Percentiles rank a stretch among this genome's conserved stretches.
Evolutionary conservation across 2,888 invertebrate species (phyloP).

Genomic region (Mimas tiliae): DNA sequence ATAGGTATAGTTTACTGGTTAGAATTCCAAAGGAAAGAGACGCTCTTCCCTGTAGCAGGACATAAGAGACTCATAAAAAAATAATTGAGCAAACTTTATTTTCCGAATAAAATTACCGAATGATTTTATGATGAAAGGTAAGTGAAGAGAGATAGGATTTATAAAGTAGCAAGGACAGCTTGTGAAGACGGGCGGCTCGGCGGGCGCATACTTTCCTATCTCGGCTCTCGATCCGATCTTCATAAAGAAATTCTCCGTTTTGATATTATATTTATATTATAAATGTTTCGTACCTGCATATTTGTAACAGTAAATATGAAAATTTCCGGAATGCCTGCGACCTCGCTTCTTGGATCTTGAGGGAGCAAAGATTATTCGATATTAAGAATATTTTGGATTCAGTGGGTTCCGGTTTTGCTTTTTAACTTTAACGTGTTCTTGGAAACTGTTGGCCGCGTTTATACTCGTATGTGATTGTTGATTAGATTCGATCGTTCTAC

Average conservation of each 20-base stretch:
- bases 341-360: constrained; percentile 69
- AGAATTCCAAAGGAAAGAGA: no score
- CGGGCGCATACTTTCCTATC: constrained; percentile 78
- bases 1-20: no score
- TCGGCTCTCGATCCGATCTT: constrained; percentile 79
- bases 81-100: neutral
- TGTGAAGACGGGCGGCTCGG: constrained; percentile 57
- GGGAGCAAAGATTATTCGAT: constrained; percentile 74
- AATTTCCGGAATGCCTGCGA: constrained; percentile 82
- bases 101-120: neutral
- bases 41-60: no score
- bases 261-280: constrained; percentile 85
- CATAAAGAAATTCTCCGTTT: constrained; percentile 85
- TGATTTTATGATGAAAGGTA: constrained; percentile 27
- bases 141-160: constrained; percentile 49
- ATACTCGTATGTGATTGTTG: constrained; percentile 15
- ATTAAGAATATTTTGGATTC: constrained; percentile 71
- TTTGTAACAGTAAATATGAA: constrained; percentile 85
- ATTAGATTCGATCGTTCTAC: constrained; percentile 4
- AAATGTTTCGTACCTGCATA: constrained; percentile 85
- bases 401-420: constrained; percentile 42
- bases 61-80: neutral
- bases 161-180: constrained; percentile 63
- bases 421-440: constrained; percentile 39
- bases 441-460: constrained; percentile 8